phyloP scores from a whole-genome alignment of 2,888 invertebrate genomes.

The Coelopa pilipes region DNA sequence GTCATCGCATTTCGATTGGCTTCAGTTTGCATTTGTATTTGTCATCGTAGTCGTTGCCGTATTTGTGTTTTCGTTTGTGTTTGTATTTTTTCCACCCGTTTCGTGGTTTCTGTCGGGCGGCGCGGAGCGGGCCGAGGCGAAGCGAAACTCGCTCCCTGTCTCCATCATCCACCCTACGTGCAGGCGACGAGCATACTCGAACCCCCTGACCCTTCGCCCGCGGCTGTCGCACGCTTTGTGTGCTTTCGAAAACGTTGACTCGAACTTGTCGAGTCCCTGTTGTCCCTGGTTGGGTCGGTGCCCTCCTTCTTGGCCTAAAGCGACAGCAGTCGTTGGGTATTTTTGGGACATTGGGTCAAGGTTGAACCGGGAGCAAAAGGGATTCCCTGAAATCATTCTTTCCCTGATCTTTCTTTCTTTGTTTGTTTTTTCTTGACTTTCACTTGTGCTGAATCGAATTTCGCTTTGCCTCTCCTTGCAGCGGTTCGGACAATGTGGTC shows the following conservation, averaged over 20 bases:
- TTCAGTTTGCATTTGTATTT: too few relatives aligned
- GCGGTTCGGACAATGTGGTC: constrained; percentile 84
- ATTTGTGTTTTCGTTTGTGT: not conserved
- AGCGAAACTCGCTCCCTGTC: too few relatives aligned
- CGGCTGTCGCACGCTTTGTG: too few relatives aligned
- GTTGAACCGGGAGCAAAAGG: not conserved
- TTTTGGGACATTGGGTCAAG: not conserved
- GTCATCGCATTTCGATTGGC: constrained; percentile 1
- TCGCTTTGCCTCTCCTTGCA: constrained; percentile 38
- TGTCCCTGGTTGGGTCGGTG: not conserved
- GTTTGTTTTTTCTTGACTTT: not conserved
- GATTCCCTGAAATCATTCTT: too few relatives aligned
- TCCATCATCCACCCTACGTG: too few relatives aligned
- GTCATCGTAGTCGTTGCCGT: not conserved
- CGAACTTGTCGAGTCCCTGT: not conserved
- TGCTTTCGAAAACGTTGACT: too few relatives aligned
- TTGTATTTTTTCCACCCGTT: not conserved
- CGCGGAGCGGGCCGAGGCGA: too few relatives aligned
- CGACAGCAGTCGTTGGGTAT: not conserved
- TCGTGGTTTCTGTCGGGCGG: not conserved
- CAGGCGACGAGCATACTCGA: too few relatives aligned
- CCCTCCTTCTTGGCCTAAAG: not conserved
- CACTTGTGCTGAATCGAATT: too few relatives aligned
- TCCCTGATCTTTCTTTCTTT: too few relatives aligned
- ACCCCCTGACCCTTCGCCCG: too few relatives aligned